Base-by-base conservation (phyloP, 2,113 vertebrate species). In the Sylvietta virens region DNA sequence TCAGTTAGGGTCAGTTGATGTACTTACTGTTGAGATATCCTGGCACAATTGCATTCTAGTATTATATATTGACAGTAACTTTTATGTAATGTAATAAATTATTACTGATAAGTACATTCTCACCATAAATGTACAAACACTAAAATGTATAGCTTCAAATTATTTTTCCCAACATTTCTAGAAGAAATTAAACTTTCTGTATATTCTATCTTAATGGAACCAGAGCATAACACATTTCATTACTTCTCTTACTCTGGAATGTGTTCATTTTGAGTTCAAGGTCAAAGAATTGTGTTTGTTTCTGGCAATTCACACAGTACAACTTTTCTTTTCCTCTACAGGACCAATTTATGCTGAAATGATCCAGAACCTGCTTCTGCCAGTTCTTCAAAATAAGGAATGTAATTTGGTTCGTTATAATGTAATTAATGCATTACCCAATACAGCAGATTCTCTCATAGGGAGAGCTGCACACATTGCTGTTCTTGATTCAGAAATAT, bases 401-500 rank as follows among this genome's bases (percentile, higher is more conserved):
- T 99, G 99, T 96, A 99, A 98, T 96, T 98, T 99, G 92, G 98
- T 99, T 97, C 99, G 99, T 87, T 99, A 99, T 31, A 99, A 99
- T 86, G 99, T 99, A 82, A 99, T 99, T 95, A 99, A 99, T 56
- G 99, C 99, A 19, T 98, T 99, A 94, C 99, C 99, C 96, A 99
- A 99, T 97, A 99, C 99, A 37, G 99, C 99, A 81, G 99, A 99
- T 97, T 99, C 99, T 73, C 98, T 99, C 30, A 99, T 99, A 12
- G 99, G 99, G 81, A 98, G 99, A 96, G 99, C 99, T 60, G 99
- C 99, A 86, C 99, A 99, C 97, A 99, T 99, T 93, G 99, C 99
- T 91, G 99, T 99, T 97, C 98, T 99, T 28, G 99, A 99, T 96
- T 99, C 99, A 15, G 99, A 99, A 98, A 99, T 99, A 98, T 99